Evolutionary conservation across 1,140 invertebrate species (phyloP), one percentile per base, ranked within the genome.

Genomic region (Cepaea nemoralis): DNA sequence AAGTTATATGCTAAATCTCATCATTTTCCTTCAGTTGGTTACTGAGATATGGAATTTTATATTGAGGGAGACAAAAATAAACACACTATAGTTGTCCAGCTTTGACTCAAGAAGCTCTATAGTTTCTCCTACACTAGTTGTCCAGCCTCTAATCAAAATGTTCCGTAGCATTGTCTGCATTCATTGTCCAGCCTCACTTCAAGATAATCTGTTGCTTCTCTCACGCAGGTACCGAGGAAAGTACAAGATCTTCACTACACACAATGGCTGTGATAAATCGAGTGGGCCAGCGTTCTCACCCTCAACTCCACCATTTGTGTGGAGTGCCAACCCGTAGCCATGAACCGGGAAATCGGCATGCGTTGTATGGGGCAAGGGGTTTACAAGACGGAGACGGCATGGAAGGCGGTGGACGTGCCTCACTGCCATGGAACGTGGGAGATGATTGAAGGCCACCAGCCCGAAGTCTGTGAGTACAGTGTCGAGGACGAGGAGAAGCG

Each of bases 361-460:
- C 85, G 90, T 27, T 91, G 90, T 71, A 83, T 85, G 27, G 90
- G 90, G 39, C 90, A 91, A 35, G 90, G 90, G 10, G 88, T 90
- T 12, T 84, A 74, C 48, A 73, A 40, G 6, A 40, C 35, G 8
- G 45, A 77, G 35, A 91, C 90, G 0, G 81, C 85, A 63, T 91
- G 90, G 90, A 88, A 86, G 55, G 89, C 89, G 10, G 85, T 90
- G 19, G 83, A 86, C 35, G 89, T 88, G 1, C 83, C 82, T 16
- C 86, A 90, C 82, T 91, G 90, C 81, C 86, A 87, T 73, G 90
- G 90, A 19, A 83, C 85, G 67, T 91, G 90, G 90, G 83, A 85
- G 81, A 86, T 89, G 86, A 81, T 83, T 19, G 81, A 83, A 8
- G 69, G 82, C n/a, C 85, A 87, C 37, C 50, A 85, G 80, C 78